phyloP scores from a whole-genome alignment of 2,797 vertebrate species.

The Brachyalestes nurse region DNA sequence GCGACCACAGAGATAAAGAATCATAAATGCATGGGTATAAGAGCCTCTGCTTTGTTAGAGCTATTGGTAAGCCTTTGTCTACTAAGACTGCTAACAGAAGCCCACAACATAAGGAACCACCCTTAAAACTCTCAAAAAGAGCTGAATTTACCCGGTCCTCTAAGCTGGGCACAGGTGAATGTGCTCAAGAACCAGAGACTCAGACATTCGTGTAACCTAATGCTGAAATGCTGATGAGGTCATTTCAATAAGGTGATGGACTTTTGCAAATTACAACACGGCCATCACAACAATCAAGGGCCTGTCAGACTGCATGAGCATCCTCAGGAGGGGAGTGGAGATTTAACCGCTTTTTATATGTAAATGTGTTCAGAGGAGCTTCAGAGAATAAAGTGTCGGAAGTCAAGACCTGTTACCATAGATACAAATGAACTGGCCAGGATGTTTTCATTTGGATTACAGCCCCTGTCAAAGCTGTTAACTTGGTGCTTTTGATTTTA shows the following conservation, averaged over 20 bases:
- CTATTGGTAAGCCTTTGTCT: not conserved
- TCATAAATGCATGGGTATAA: not conserved
- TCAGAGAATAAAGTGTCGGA: constrained; percentile 28
- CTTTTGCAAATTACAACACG: constrained; percentile 29
- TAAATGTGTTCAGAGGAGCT: constrained; percentile 32
- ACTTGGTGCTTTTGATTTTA: constrained; percentile 26
- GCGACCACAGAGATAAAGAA: not conserved
- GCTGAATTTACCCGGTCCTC: not conserved
- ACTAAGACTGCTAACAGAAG: not conserved
- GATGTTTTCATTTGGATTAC: constrained; percentile 45
- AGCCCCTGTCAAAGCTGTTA: constrained; percentile 40
- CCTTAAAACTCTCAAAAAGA: not conserved
- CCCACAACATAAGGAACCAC: not conserved
- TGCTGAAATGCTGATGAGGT: constrained; percentile 9
- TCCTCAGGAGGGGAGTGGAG: constrained; percentile 13
- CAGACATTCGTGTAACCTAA: not conserved
- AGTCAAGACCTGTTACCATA: constrained; percentile 58
- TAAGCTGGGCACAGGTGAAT: not conserved
- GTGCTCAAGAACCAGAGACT: constrained; percentile 3
- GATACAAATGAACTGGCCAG: constrained; percentile 54
- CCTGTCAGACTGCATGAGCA: constrained; percentile 21
- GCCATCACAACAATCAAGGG: constrained; percentile 29
- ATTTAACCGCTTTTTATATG: constrained; percentile 44
- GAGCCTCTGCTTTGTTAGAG: not conserved
- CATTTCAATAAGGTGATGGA: constrained; percentile 37